Evolutionary conservation across 1,140 invertebrate genomes (phyloP), one percentile per base, ranked within the genome.

Genomic region (Batillaria attramentaria): DNA sequence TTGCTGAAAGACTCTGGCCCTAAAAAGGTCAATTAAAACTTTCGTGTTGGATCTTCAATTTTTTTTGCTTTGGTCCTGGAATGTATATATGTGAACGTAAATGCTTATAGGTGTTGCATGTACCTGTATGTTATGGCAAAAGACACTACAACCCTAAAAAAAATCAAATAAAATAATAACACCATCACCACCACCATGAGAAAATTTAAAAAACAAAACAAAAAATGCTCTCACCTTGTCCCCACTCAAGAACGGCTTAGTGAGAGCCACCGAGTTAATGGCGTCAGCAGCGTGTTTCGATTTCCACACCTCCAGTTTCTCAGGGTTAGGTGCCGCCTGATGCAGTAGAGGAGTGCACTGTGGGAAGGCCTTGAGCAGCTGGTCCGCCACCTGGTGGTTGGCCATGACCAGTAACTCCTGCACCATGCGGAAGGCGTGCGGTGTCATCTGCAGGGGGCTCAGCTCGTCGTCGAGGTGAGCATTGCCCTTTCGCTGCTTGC

Each of bases 191-290:
- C n/a, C n/a, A 20, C 18, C 50, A 2, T 2, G 1, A 66, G 35
- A 69, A 69, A 69, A 33, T 5, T 35, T 35, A 69, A 69, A 35
- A 35, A 35, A 69, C n/a, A 69, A 60, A 57, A 41, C 42, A 33
- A 46, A n/a, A n/a, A n/a, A n/a, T n/a, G n/a, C n/a, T n/a, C 31
- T 69, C 33, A 81, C 80, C 66, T 78, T 75, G 37, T 83, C 41
- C 65, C 82, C 70, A 65, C 84, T 77, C 1, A 86, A 54, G 78
- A 87, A 89, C 0, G 87, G 84, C 73, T 84, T 84, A 5, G 85
- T 85, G 39, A 89, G 75, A 18, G 86, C 85, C 28, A 89, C 82
- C 50, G 85, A 86, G 78, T 87, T 88, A 46, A 87, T 62, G n/a
- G 87, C 87, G 79, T 86, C 83, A 50, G 79, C 78, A 0, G 85